Evolutionary conservation across 2,797 vertebrate genomes (phyloP), one percentile per base, ranked within the genome.

Genomic region (Allobates femoralis): DNA sequence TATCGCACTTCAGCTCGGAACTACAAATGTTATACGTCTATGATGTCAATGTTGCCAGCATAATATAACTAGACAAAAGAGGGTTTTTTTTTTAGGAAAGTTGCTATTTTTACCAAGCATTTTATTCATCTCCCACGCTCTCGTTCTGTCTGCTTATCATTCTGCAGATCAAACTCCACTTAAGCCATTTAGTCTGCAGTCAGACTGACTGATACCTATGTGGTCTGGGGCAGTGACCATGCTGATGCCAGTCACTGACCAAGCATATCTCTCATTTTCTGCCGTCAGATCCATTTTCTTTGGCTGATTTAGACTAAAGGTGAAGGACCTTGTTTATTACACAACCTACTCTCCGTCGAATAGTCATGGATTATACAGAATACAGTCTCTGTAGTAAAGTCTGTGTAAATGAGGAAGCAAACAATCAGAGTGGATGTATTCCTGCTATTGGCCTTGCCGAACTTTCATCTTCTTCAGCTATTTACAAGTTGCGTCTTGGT

Each of bases 201-300:
- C 82, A 89, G 74, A 51, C 89, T 89, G 79, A 81, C 86, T 82
- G 55, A 62, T 86, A 46, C 87, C 41, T 83, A 86, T 79, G 81
- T 85, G 86, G 84, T 50, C 69, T 82, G 23, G 21, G 89, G 50
- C 41, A 89, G 67, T 41, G 86, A 58, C 86, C 16, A 21, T 3
- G 37, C 81, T 88, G 88, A 69, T 89, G 58, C 79, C 90, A 76
- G 14, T 86, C 60, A n/a, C 2, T 56, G 81, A 56, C 56, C 46
- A 28, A 0, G 74, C 83, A 81, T 84, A 56, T 55, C 62, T 87
- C 81, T 87, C 51, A 34, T 87, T 87, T 89, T 81, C 23, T 37
- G 2, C 77, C 86, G 3, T 2, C 78, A 85, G 74, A 78, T 85
- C 75, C 74, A 84, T 84, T 84, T 84, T 75, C 82, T 75, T 77